Percentiles rank a stretch among this genome's conserved stretches.
Conservation (phyloP, 2,797 vertebrate species). For the Bradypus variegatus region DNA sequence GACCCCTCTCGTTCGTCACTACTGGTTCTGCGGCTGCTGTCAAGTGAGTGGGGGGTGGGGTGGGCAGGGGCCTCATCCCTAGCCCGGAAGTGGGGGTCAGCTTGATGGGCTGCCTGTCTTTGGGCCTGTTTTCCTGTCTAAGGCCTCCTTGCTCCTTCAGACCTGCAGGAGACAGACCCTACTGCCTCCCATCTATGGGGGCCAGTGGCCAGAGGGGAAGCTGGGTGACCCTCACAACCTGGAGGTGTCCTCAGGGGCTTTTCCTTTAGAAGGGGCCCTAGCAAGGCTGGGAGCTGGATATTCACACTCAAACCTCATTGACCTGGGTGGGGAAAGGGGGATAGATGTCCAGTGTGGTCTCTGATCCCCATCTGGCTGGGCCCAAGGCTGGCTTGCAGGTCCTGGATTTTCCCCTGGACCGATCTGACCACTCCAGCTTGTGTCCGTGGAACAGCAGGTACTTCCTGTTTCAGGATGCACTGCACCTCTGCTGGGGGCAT, state of each 20-base stretch:
- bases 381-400: background rate
- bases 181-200: background rate
- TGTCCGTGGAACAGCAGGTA: background rate
- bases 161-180: background rate
- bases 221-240: background rate
- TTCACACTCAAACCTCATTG: background rate
- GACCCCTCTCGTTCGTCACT: background rate
- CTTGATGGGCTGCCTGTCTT: too few relatives aligned
- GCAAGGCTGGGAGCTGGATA: background rate
- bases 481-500: background rate
- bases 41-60: slow-evolving; percentile 24
- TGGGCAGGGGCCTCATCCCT: background rate
- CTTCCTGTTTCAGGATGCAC: background rate
- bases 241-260: too few relatives aligned
- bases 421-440: background rate
- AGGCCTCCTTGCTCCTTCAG: background rate
- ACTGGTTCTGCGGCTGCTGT: background rate
- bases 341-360: background rate
- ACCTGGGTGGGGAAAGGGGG: background rate
- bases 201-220: background rate
- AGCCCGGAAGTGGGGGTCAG: background rate
- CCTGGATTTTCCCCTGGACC: background rate
- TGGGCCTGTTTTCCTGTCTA: background rate
- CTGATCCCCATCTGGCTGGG: background rate
- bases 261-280: background rate